These are phyloP conservation scores for Anoplophora glabripennis DNA, from an alignment of 1,140 invertebrate genomes.

Conservation along the genomic window DNA sequence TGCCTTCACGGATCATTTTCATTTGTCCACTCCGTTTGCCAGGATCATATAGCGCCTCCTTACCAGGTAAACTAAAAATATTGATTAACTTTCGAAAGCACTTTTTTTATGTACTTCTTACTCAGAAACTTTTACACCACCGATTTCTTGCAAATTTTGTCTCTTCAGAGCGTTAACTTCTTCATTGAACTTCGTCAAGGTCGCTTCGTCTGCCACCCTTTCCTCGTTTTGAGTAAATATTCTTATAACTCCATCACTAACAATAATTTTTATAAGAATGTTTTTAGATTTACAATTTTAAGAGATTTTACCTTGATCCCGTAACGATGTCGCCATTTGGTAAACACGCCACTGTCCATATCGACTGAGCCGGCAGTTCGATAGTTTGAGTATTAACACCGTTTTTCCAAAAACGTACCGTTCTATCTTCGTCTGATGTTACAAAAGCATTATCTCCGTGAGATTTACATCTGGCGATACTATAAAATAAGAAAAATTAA, in stretches of 20 bases:
- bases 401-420: constrained; percentile 79
- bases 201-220: constrained; percentile 63
- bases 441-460: constrained; percentile 62
- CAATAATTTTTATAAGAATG: no score
- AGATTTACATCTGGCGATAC: constrained; percentile 61
- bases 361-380: constrained; percentile 76
- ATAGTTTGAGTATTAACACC: constrained; percentile 68
- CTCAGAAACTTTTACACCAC: constrained; percentile 80
- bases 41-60: constrained; percentile 69
- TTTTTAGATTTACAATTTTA: constrained; percentile 3
- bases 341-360: constrained; percentile 83
- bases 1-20: constrained; percentile 69
- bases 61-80: constrained; percentile 68
- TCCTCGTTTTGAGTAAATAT: constrained; percentile 74
- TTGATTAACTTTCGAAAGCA: background rate
- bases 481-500: constrained; percentile 35
- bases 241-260: constrained; percentile 80
- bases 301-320: constrained; percentile 62
- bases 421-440: constrained; percentile 82
- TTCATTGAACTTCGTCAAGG: constrained; percentile 68
- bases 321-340: constrained; percentile 88
- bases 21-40: constrained; percentile 84
- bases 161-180: constrained; percentile 62
- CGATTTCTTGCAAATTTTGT: constrained; percentile 63
- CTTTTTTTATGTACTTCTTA: constrained; percentile 43